Base-by-base conservation (phyloP, 2,888 invertebrate species). In the Tholera decimalis region DNA sequence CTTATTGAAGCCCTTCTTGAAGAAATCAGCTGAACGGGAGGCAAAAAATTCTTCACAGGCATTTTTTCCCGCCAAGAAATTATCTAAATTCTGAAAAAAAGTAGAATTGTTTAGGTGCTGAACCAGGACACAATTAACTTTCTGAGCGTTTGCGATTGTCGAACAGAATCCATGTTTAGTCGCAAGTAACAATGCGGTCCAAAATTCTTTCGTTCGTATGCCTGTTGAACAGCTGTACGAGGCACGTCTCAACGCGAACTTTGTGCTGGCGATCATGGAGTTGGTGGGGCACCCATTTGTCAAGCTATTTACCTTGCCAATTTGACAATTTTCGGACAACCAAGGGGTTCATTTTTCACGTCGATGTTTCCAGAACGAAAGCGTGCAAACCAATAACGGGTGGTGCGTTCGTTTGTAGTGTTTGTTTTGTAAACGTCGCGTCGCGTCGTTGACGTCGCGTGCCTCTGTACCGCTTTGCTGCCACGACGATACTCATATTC, bases 331-430 rank as follows among this genome's bases (percentile, higher is more conserved):
- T n/a, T n/a, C n/a, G n/a, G n/a, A n/a, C n/a, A n/a, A n/a, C n/a
- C n/a, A n/a, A n/a, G n/a, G n/a, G n/a, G n/a, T n/a, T n/a, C n/a
- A n/a, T 33, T 7, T 33, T 33, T 33, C 33, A 37, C 15, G 15
- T 37, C 37, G 37, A 37, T 15, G n/a, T 37, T 37, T 37, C 37
- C 15, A 37, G 37, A 37, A 37, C 15, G 37, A n/a, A 37, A 37
- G 37, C 37, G 37, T 15, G 15, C 37, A 37, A 37, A 37, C 37
- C 37, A 15, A 37, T 37, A 37, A 37, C 37, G n/a, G 37, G 37
- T 37, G 37, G 37, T 37, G 37, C 37, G 37, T 37, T 37, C 15
- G 37, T 37, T 37, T 37, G 37, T 37, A 37, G 37, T 37, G 37
- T 37, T 37, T 15, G 37, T n/a, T 37, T 6, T n/a, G 37, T 37